Conservation (phyloP, 92 coral and sea anemone species). For the Palythoa heliodiscus region DNA sequence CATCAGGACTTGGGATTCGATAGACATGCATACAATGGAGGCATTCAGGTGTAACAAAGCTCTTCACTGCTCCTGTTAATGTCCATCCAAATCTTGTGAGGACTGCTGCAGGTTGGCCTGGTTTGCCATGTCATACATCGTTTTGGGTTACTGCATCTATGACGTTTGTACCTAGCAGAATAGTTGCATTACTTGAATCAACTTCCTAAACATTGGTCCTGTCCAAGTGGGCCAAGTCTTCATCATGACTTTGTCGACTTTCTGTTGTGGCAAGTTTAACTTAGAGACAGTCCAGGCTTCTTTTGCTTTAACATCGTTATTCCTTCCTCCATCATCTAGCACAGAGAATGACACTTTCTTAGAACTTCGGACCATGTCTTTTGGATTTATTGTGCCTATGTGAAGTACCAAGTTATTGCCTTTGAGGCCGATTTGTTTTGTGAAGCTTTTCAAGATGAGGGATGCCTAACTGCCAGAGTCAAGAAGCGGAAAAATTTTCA, state of each 20-base stretch:
- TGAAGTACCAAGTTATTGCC: slow-evolving; percentile 27
- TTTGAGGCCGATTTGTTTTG: slow-evolving; percentile 35
- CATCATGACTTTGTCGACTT: no score
- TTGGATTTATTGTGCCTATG: slow-evolving; percentile 56
- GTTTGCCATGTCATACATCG: background rate
- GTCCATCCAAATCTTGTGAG: no score
- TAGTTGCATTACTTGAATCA: slow-evolving; percentile 42
- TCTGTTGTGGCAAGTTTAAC: no score
- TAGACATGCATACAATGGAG: slow-evolving; percentile 46
- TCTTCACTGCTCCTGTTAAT: no score
- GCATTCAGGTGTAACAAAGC: slow-evolving; percentile 38
- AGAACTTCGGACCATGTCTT: no score
- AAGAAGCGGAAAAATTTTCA: slow-evolving; percentile 54
- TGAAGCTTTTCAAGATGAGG: slow-evolving; percentile 49
- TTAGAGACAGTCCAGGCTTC: no score
- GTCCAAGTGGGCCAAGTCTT: no score
- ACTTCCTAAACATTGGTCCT: background rate
- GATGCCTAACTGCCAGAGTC: slow-evolving; percentile 59
- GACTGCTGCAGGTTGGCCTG: no score
- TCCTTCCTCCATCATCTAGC: no score
- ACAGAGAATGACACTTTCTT: no score
- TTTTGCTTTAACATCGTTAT: no score
- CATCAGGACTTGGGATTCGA: slow-evolving; percentile 49
- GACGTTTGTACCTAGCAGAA: slow-evolving; percentile 33
- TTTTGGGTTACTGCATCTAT: background rate